Evolutionary conservation across 2,113 vertebrate species (phyloP).

Genomic region (Mastomys natalensis): DNA sequence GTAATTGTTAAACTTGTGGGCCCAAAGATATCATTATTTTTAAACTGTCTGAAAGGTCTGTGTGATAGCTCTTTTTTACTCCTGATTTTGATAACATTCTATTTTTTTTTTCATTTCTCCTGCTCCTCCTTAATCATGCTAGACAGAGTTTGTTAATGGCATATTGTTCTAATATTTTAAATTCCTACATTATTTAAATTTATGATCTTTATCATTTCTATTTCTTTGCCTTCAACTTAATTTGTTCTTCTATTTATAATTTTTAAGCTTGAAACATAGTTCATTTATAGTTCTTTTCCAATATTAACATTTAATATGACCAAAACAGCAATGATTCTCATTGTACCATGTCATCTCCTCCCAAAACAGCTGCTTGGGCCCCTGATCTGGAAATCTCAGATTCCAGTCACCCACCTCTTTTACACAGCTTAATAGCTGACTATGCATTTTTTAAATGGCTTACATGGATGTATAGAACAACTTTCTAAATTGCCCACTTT

Average conservation of each 20-base stretch:
- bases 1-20: background rate
- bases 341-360: background rate
- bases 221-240: background rate
- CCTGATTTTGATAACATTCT: background rate
- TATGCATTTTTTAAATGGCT: slow-evolving; percentile 32
- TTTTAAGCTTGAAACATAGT: background rate
- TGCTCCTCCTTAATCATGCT: background rate
- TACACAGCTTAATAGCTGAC: background rate
- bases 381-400: background rate
- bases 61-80: background rate
- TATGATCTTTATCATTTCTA: background rate
- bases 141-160: background rate
- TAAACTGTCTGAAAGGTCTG: background rate
- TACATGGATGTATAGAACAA: slow-evolving; percentile 9
- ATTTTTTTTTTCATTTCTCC: background rate
- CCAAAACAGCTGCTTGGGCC: background rate
- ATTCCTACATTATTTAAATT: background rate
- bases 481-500: background rate
- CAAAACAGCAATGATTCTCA: background rate
- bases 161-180: slow-evolving; percentile 5
- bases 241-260: background rate
- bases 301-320: background rate
- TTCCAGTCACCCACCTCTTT: background rate
- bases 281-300: background rate
- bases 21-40: background rate